Base-by-base conservation (phyloP, 1,140 invertebrate species). In the Spodoptera frugiperda region DNA sequence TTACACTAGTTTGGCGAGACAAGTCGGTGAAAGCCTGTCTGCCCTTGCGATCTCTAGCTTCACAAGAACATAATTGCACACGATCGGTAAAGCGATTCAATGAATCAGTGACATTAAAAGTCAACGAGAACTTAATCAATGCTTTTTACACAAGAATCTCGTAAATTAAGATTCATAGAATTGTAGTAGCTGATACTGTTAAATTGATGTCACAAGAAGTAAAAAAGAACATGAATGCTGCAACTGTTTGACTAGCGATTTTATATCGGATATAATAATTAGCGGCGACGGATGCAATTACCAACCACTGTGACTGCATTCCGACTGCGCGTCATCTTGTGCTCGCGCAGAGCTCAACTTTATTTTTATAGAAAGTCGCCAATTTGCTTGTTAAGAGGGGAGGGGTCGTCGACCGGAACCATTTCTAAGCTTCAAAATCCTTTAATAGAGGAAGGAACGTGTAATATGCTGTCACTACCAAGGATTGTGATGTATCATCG, bases 301-400 rank as follows among this genome's bases (percentile, higher is more conserved):
- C 57, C 73, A 51, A 71, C 49, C 54, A 65, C 74, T 49, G 77
- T 55, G 78, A 65, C 78, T 84, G 86, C 83, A 87, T 83, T 84
- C 83, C 77, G 74, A 68, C 63, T 80, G 78, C 82, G 77, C 77
- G 83, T 87, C 87, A 86, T 86, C 82, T 82, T 79, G 84, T 84
- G 83, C 83, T 78, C 78, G 85, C 79, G 78, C 79, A 70, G 78
- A 75, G 76, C 82, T 83, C 84, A 90, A 87, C 84, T 89, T 87
- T 89, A 92, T 86, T 90, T 85, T 86, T 86, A 89, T 93, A 93
- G 90, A 92, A 93, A 92, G 91, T 92, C 76, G 82, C 88, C 90
- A 87, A 92, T 93, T 93, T 81, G 89, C 87, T 83, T 84, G 78
- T 71, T 46, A 6, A 48, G 85, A 25, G 71, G 44, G 71, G 71